These are phyloP conservation scores for Pachyseris speciosa DNA, from an alignment of 64 coral and sea anemone species.

Conservation along the genomic window DNA sequence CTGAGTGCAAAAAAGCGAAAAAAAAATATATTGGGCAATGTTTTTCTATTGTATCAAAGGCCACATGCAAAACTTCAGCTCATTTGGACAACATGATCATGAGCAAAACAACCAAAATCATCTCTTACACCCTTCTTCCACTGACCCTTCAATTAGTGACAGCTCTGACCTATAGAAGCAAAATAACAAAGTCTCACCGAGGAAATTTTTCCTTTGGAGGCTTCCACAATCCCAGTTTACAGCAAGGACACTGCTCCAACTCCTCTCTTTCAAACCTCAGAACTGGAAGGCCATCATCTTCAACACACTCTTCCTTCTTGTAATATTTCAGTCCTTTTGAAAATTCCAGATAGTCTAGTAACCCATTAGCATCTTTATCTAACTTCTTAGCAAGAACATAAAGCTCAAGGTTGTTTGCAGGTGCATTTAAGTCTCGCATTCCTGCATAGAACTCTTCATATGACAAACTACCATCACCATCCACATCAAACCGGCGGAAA, in stretches of 20 bases:
- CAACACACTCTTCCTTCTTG: constrained; percentile 79
- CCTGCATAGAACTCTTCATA: constrained; percentile 99
- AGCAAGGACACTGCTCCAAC: constrained; percentile 92
- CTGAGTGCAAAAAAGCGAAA: no score
- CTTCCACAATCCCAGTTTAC: constrained; percentile 96
- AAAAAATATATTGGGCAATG: no score
- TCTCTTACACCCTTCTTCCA: no score
- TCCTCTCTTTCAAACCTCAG: constrained; percentile 95
- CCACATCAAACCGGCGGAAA: constrained; percentile 93
- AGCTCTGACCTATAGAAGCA: no score
- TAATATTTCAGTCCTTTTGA: constrained; percentile 96
- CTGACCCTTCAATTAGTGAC: no score
- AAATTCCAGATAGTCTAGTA: constrained; percentile 96
- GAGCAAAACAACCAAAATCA: no score
- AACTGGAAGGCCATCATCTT: constrained; percentile 76
- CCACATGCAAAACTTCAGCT: no score
- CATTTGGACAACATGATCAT: no score
- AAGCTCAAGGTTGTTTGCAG: constrained; percentile 92
- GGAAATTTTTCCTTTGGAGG: constrained; percentile 88
- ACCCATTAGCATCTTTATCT: constrained; percentile 85
- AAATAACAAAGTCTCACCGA: no score
- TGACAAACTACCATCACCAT: constrained; percentile 93
- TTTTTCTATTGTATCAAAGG: no score
- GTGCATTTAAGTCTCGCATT: constrained; percentile 98
- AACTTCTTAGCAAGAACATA: constrained; percentile 97